Conservation (phyloP, 1,140 invertebrate genomes). For the Linepithema humile region DNA sequence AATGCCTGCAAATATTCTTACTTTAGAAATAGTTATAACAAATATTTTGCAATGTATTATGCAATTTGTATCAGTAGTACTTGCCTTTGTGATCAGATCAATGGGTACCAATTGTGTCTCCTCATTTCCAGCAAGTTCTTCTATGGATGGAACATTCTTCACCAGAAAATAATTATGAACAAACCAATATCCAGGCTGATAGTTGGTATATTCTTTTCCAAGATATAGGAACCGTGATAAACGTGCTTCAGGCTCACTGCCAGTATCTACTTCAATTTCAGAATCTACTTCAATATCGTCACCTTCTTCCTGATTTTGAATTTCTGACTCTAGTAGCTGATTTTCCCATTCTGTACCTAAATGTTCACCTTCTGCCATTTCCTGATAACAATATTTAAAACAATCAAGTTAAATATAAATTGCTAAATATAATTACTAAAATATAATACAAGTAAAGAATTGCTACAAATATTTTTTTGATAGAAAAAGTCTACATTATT, state of each 20-base stretch:
- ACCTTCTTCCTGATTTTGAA: too few species aligned
- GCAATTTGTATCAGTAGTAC: not conserved
- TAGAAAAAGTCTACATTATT: not conserved
- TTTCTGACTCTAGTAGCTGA: too few species aligned
- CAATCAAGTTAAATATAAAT: not conserved
- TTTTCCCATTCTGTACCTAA: too few species aligned
- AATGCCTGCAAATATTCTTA: constrained; percentile 79
- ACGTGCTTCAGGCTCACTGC: constrained; percentile 69
- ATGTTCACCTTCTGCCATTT: constrained; percentile 67
- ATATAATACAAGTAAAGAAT: too few species aligned
- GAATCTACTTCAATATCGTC: too few species aligned
- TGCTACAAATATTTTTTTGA: not conserved
- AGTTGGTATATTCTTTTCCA: constrained; percentile 85
- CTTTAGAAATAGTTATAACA: constrained; percentile 38
- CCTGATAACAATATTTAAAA: not conserved
- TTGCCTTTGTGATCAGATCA: constrained; percentile 84
- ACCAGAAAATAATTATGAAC: constrained; percentile 84
- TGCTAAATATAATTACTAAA: not conserved
- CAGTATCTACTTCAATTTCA: constrained; percentile 10
- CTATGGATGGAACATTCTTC: constrained; percentile 81
- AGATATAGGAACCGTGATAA: constrained; percentile 84
- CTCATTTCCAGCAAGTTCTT: constrained; percentile 78
- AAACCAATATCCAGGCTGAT: constrained; percentile 86
- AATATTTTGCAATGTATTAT: constrained; percentile 50
- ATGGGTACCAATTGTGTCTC: constrained; percentile 81